These are phyloP conservation scores for Formica aserva DNA, from an alignment of 2,888 invertebrate species.

Conservation along the genomic window DNA sequence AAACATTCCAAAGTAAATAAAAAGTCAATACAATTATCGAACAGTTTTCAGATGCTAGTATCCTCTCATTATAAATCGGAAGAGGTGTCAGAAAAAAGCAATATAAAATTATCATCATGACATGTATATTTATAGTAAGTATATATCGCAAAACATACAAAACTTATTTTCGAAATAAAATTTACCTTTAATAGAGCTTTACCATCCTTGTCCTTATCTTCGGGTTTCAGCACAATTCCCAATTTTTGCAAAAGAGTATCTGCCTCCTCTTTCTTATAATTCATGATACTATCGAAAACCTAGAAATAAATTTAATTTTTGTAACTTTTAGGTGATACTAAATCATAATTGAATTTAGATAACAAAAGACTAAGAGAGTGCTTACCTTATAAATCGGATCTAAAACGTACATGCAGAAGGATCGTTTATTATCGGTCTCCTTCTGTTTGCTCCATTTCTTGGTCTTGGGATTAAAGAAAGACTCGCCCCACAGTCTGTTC, in stretches of 20 bases:
- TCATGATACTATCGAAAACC: slow-evolving; percentile 94
- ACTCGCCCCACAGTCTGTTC: slow-evolving; percentile 99
- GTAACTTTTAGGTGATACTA: background rate
- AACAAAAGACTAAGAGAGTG: background rate
- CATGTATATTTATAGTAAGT: background rate
- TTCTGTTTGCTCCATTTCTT: slow-evolving; percentile 99
- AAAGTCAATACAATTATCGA: background rate
- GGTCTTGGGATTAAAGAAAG: slow-evolving; percentile 98
- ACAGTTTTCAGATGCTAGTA: background rate
- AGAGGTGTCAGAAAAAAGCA: slow-evolving; percentile 85
- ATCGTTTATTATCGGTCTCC: slow-evolving; percentile 96
- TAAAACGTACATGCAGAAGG: slow-evolving; percentile 99
- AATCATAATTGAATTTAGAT: background rate
- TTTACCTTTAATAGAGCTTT: slow-evolving; percentile 96
- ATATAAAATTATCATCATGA: slow-evolving; percentile 80
- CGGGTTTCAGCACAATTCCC: slow-evolving; percentile 95
- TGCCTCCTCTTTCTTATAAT: slow-evolving; percentile 97
- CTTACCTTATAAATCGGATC: slow-evolving; percentile 98
- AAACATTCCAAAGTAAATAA: background rate
- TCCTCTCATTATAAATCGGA: slow-evolving; percentile 81
- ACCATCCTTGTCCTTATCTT: slow-evolving; percentile 98
- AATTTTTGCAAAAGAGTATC: slow-evolving; percentile 95
- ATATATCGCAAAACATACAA: background rate
- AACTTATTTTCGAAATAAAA: background rate
- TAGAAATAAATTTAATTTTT: slow-evolving; percentile 72